Evolutionary conservation across 2,797 vertebrate genomes (phyloP).

Genomic region (Notamacropus eugenii): DNA sequence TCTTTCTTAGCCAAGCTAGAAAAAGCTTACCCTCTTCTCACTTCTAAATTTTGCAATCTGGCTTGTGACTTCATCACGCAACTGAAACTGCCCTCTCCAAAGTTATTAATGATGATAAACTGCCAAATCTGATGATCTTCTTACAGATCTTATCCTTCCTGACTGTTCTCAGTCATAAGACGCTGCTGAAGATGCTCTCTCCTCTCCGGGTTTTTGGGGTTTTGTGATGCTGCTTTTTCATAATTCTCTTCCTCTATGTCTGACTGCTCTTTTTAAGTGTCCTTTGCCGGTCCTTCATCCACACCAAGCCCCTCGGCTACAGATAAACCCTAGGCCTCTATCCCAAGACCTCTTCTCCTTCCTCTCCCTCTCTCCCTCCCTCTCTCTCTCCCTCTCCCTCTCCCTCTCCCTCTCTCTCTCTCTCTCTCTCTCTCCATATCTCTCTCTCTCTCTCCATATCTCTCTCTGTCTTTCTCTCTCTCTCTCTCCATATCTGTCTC

Average conservation of each 20-base stretch:
- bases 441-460: no score
- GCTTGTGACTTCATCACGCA: not conserved
- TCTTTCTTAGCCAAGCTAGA: not conserved
- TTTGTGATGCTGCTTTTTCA: not conserved
- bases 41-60: not conserved
- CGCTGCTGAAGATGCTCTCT: not conserved
- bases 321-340: no score
- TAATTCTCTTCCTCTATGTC: not conserved
- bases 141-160: not conserved
- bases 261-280: not conserved
- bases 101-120: not conserved
- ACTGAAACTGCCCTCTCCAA: not conserved
- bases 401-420: no score
- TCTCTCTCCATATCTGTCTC: no score
- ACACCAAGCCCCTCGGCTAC: no score
- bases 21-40: not conserved
- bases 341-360: no score
- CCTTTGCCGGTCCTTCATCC: no score
- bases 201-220: not conserved
- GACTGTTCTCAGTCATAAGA: not conserved
- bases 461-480: no score
- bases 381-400: no score
- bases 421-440: no score
- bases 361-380: no score
- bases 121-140: not conserved